These are phyloP conservation scores for Syritta pipiens DNA, from an alignment of 2,888 invertebrate genomes.

Conservation along the genomic window DNA sequence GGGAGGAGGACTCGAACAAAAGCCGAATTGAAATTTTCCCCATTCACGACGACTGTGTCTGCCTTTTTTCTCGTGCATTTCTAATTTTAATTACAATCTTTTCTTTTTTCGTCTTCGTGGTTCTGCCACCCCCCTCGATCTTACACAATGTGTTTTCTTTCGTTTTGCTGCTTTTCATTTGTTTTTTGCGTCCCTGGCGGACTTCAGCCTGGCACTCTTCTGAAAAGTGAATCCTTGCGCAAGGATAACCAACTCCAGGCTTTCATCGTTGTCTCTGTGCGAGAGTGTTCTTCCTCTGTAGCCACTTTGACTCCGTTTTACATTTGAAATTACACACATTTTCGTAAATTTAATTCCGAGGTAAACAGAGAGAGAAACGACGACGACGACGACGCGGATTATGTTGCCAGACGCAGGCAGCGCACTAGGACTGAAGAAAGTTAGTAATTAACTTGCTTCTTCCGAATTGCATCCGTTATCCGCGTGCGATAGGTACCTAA, in stretches of 20 bases:
- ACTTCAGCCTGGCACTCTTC: no score
- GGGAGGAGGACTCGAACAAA: no score
- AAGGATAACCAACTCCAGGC: no score
- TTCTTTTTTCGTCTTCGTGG: neutral
- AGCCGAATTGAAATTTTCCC: no score
- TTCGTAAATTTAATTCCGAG: constrained; percentile 46
- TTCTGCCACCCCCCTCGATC: neutral
- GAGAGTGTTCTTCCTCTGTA: neutral
- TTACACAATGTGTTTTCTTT: constrained; percentile 28
- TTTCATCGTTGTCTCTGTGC: neutral
- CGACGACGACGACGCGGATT: no score
- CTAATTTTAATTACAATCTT: constrained; percentile 64
- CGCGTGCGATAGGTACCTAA: constrained; percentile 17
- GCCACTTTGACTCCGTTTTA: constrained; percentile 8
- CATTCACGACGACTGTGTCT: no score
- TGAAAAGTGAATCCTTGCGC: no score
- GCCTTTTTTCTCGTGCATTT: constrained; percentile 55
- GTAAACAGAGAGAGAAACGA: constrained; percentile 45
- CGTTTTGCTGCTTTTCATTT: constrained; percentile 31
- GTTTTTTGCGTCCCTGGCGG: no score
- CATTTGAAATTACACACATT: constrained; percentile 36
- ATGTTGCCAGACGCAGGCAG: no score
- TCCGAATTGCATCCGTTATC: constrained; percentile 21
- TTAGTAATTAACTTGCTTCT: constrained; percentile 51
- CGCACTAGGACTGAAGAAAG: neutral